Percentiles rank a stretch among this genome's conserved stretches.
Evolutionary conservation across 2,888 invertebrate genomes (phyloP).

Genomic region (Dolichopus griseipennis): DNA sequence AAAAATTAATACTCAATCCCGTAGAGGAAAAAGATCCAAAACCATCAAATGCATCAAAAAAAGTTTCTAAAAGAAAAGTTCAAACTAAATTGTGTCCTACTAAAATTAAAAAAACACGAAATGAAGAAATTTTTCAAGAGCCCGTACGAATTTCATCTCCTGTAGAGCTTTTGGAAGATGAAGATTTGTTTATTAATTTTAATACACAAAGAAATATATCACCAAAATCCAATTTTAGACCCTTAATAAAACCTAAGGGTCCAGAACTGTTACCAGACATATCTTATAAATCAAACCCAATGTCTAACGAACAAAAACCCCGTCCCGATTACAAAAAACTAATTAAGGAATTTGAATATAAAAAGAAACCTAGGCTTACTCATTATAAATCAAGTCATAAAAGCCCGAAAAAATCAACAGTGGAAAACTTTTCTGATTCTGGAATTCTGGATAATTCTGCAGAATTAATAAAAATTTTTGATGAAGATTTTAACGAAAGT

Average conservation of each 20-base stretch:
- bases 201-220: neutral
- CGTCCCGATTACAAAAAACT: neutral
- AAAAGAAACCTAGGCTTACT: neutral
- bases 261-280: too few relatives aligned
- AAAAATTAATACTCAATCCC: conserved; percentile 20
- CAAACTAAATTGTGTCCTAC: conserved; percentile 14
- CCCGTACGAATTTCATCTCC: conserved; percentile 16
- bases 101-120: conserved; percentile 3
- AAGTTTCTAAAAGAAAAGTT: conserved; percentile 14
- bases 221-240: neutral
- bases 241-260: too few relatives aligned
- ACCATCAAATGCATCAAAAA: conserved; percentile 12
- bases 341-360: neutral
- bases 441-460: neutral
- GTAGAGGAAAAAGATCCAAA: conserved; percentile 10
- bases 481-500: conserved; percentile 10
- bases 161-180: neutral
- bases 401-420: neutral
- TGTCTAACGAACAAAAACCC: too few relatives aligned
- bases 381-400: neutral
- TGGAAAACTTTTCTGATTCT: neutral
- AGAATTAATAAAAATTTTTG: neutral
- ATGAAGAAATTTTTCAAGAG: neutral
- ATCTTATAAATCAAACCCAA: too few relatives aligned
- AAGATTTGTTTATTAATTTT: neutral